Conservation (phyloP, 2,797 vertebrate genomes). For the Onychomys arenicola region DNA sequence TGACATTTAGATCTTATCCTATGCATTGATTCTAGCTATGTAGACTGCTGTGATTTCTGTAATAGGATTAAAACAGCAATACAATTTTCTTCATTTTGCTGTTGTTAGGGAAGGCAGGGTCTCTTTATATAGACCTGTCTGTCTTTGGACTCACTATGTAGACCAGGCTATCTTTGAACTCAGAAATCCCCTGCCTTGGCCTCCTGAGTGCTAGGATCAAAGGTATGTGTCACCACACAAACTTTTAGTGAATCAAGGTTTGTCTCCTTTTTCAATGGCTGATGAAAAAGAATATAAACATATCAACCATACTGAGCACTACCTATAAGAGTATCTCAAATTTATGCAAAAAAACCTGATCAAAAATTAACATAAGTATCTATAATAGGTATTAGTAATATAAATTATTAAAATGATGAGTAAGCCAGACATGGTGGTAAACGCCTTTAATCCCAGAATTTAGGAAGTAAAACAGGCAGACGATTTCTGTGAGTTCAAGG, state of each 20-base stretch:
- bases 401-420: conserved; percentile 34
- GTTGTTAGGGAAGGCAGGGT: neutral
- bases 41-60: neutral
- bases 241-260: neutral
- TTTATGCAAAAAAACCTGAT: neutral
- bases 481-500: neutral
- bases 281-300: conserved; percentile 19
- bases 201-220: neutral
- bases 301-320: neutral
- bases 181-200: neutral
- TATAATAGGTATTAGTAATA: conserved; percentile 23
- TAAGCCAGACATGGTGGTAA: neutral
- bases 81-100: neutral
- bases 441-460: neutral
- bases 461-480: neutral
- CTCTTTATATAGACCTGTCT: neutral
- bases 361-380: conserved; percentile 1
- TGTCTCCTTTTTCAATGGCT: neutral
- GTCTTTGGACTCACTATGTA: neutral
- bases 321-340: conserved; percentile 28
- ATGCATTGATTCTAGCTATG: neutral
- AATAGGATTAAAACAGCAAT: neutral
- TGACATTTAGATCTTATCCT: neutral
- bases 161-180: neutral
- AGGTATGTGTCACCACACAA: neutral